Evolutionary conservation across 2,113 vertebrate species (phyloP), one percentile per base, ranked within the genome.

Genomic region (Syrmaticus mikado): DNA sequence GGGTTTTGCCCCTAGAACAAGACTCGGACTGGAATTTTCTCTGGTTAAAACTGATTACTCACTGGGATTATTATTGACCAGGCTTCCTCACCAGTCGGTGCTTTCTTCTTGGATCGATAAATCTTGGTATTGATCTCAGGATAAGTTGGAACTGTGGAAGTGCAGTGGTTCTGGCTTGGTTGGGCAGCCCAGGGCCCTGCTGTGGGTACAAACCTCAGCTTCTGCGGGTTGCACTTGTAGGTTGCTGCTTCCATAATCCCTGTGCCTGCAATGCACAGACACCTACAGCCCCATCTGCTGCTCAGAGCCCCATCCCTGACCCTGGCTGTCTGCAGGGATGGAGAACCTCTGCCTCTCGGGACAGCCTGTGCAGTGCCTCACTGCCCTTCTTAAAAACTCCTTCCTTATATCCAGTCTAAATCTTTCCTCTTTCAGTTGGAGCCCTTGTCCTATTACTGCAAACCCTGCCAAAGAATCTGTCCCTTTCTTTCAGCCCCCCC

Each of bases 81-180:
- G 95, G 61, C 17, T 34, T 91, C 72, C 80, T 68, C 0, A 0
- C 79, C 85, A 68, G 85, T 95, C 82, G 80, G 93, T 97, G 88
- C 92, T 97, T 96, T 94, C 88, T 84, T 93, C 93, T 95, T 89
- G 75, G 92, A 93, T 97, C 96, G 81, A 97, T 97, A 97, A 94
- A 96, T 96, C 94, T 90, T 57, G 8, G 62, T 90, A 94, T 97
- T 93, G 96, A 96, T 96, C 96, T 95, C 95, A 77, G 71, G 87
- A 79, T 74, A 97, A 95, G 91, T 95, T 93, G 94, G 92, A 97
- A 85, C 90, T 83, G 95, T 73, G 48, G 73, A 92, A 94, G 57
- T 70, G 46, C 36, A 24, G 91, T 6, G 17, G 53, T 74, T 81
- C 83, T 57, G 25, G 95, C 73, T 94, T 28, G 60, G 53, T 71